Evolutionary conservation across 2,888 invertebrate genomes (phyloP), one percentile per base, ranked within the genome.

Genomic region (Habroteleia sp.): DNA sequence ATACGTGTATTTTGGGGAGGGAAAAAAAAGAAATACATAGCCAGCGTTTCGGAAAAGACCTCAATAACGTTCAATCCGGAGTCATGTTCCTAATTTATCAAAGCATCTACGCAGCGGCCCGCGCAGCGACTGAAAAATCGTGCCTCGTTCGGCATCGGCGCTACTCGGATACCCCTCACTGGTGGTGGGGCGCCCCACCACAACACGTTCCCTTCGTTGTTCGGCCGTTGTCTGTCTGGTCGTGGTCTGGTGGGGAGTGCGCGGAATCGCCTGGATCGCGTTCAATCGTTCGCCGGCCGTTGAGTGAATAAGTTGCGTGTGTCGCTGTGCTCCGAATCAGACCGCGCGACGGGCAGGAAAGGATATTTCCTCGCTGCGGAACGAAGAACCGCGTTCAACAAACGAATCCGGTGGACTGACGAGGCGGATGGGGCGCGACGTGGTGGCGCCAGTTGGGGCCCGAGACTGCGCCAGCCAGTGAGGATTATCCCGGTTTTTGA

Each of bases 201-300:
- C 16, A n/a, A 6, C 14, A 1, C 14, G 23, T 6, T 29, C 31
- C 25, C 44, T 27, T 27, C 56, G 56, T 42, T 58, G 10, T 52
- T 35, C 29, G 13, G 23, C n/a, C 31, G 17, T 58, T 7, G 58
- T 42, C 27, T 20, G 60, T 46, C 60, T 46, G 60, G 46, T 13
- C 1, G 6, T 8, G 13, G 25, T 33, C 35, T 35, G 46, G 60
- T 17, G 60, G 60, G 60, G 60, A 60, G 33, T 25, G 27, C 27
- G 13, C 10, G 44, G 35, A 33, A 35, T 35, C 20, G 42, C 3
- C 29, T n/a, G 37, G 27, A 20, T 31, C 50, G 35, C 3, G 27
- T 20, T 60, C 60, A 60, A 46, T 60, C 60, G 60, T 46, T 8
- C 37, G 20, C 46, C 46, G 44, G 60, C 37, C 25, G 25, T 46